These are phyloP conservation scores for Pangasianodon gigas DNA, from an alignment of 2,113 vertebrate genomes.

Conservation along the genomic window DNA sequence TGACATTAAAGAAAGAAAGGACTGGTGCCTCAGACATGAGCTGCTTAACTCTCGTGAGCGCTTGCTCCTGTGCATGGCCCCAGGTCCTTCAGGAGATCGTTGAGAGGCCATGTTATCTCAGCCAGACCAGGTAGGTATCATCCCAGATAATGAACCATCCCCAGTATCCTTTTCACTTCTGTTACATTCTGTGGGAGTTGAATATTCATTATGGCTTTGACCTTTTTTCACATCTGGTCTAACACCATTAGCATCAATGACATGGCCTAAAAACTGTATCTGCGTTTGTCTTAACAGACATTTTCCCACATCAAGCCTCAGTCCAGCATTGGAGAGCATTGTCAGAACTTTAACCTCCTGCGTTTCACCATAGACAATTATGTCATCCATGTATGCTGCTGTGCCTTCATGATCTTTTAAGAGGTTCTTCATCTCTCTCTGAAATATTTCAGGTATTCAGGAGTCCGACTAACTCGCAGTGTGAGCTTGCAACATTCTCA, in stretches of 20 bases:
- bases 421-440: too few species aligned
- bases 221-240: neutral
- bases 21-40: neutral
- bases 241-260: neutral
- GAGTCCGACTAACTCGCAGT: too few species aligned
- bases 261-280: neutral
- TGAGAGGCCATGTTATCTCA: neutral
- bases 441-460: too few species aligned
- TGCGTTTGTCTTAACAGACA: too few species aligned
- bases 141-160: neutral
- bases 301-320: too few species aligned
- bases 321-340: too few species aligned
- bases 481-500: too few species aligned
- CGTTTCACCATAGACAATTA: neutral
- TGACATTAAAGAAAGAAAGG: neutral
- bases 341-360: neutral
- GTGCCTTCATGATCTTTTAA: neutral
- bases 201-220: neutral
- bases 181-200: neutral
- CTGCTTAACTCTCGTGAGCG: neutral
- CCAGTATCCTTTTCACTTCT: neutral
- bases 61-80: neutral
- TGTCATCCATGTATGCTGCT: neutral
- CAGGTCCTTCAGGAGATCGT: neutral
- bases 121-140: neutral